Conservation (phyloP, 2,113 vertebrate genomes). For the Daubentonia madagascariensis region DNA sequence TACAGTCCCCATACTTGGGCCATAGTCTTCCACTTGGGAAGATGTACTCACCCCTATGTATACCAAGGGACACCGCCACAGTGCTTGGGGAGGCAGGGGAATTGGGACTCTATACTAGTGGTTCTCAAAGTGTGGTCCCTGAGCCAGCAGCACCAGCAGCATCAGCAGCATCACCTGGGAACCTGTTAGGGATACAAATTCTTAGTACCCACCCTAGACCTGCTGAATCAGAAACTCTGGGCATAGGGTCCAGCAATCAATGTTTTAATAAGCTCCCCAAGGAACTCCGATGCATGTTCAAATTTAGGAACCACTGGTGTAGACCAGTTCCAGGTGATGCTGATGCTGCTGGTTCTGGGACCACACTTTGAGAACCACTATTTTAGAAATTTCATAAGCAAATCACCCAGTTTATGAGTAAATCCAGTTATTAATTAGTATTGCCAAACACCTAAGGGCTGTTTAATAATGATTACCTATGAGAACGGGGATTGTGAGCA, state of each 20-base stretch:
- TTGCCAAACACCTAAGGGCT: background rate
- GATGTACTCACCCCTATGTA: background rate
- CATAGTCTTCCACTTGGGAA: background rate
- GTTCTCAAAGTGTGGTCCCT: background rate
- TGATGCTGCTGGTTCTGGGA: background rate
- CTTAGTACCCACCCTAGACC: background rate
- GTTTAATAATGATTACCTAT: background rate
- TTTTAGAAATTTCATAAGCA: background rate
- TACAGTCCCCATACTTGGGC: background rate
- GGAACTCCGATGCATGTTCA: background rate
- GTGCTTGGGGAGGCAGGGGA: background rate
- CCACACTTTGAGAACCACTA: background rate
- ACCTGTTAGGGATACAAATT: background rate
- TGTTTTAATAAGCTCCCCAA: background rate
- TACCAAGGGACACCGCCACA: background rate
- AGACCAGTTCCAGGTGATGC: background rate
- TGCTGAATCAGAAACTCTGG: background rate
- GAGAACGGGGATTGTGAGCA: background rate
- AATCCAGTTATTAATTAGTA: background rate
- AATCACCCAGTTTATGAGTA: background rate
- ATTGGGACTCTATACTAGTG: background rate
- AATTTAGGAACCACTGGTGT: background rate
- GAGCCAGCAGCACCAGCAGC: background rate
- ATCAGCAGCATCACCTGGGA: background rate
- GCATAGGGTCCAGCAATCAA: background rate